These are phyloP conservation scores for Chromoteleia sp. DNA, from an alignment of 2,888 invertebrate genomes.

Conservation along the genomic window DNA sequence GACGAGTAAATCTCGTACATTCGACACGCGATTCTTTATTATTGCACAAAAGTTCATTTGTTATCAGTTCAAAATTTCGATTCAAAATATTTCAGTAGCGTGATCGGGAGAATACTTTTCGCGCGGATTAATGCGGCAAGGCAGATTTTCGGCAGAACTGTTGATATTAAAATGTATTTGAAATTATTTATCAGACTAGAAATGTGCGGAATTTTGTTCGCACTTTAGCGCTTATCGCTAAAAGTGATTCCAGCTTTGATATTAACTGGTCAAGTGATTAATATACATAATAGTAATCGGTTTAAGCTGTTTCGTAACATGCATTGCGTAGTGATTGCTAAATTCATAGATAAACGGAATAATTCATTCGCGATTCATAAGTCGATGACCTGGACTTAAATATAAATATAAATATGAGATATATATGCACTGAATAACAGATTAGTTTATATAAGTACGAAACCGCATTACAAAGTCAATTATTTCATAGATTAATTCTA, in stretches of 20 bases:
- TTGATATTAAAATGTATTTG: neutral
- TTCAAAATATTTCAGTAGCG: too few species aligned
- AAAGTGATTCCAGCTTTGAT: constrained; percentile 18
- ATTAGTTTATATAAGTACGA: constrained; percentile 24
- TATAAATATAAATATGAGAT: constrained; percentile 34
- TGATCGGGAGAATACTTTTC: too few species aligned
- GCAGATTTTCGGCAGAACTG: neutral
- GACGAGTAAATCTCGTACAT: too few species aligned
- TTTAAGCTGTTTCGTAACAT: constrained; percentile 4
- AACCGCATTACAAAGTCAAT: constrained; percentile 34
- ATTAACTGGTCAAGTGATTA: constrained; percentile 27
- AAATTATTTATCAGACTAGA: constrained; percentile 4
- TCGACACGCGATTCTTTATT: too few species aligned
- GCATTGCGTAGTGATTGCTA: constrained; percentile 29
- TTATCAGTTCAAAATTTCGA: too few species aligned
- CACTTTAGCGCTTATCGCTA: constrained; percentile 20
- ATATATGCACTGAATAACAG: constrained; percentile 10
- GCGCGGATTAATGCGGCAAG: neutral
- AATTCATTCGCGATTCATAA: constrained; percentile 43
- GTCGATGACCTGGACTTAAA: constrained; percentile 39
- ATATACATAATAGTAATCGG: constrained; percentile 34
- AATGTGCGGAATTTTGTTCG: neutral
- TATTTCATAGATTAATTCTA: constrained; percentile 49
- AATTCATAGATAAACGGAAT: constrained; percentile 45
- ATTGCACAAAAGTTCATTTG: too few species aligned